Base-by-base conservation (phyloP, 2,888 invertebrate species). In the Coleophora deauratella region DNA sequence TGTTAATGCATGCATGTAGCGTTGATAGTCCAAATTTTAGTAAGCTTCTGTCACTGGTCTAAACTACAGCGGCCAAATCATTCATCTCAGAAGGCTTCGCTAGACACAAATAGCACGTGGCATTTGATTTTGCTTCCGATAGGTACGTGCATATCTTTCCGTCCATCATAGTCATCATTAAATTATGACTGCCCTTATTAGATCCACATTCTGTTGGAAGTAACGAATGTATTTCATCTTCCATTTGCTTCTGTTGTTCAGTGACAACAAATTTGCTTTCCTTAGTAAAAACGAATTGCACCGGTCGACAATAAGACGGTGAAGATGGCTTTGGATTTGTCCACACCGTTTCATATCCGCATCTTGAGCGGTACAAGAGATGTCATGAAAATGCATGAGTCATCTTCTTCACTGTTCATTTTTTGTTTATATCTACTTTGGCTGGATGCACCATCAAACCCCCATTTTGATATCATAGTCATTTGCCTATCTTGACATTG, bases 361-460 rank as follows among this genome's bases (percentile, higher is more conserved):
- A 43, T 27, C 11, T 38, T 45, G 6, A 47, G 33, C 10, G 47
- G 47, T 30, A 41, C 40, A 27, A 48, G 38, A 14, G 38, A 38
- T 9, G 43, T 40, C 45, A 47, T 47, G 31, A 47, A 47, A 10
- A 47, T 40, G 31, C 41, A 43, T 12, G 39, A 33, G 21, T 44
- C 44, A 35, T 42, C 44, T 31, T 35, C 12, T 21, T 42, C 34
- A 36, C 9, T 11, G n/a, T 13, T 4, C 28, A 34, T 40, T 27
- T 42, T 42, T 12, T 46, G 43, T 32, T 46, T 43, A 14, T 42
- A 47, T 14, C 33, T 37, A 15, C 44, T 47, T 35, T 47, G 44
- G 36, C 42, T n/a, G n/a, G n/a, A n/a, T n/a, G n/a, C n/a, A n/a
- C n/a, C n/a, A n/a, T n/a, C n/a, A n/a, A n/a, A n/a, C n/a, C n/a